Base-by-base conservation (phyloP, 2,797 vertebrate genomes). In the Neomorphus geoffroyi region DNA sequence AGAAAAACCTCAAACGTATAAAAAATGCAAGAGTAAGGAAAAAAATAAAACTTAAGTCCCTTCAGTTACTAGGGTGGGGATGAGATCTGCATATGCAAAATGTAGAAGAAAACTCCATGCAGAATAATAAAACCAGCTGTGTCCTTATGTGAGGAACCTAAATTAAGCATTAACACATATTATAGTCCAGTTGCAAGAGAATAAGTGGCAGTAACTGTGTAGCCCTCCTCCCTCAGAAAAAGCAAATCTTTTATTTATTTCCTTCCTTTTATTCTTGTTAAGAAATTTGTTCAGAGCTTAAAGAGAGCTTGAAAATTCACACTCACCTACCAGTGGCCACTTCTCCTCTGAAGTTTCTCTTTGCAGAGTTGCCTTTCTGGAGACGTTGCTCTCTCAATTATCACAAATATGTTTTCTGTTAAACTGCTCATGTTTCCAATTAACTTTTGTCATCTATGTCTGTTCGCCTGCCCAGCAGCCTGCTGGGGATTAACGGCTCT, bases 391-490 rank as follows among this genome's bases (percentile, higher is more conserved):
- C 96, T 96, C 96, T 97, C 97, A 97, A 97, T 97, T 97, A 98
- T 97, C 97, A 97, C 97, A 97, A 98, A 95, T 91, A 92, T 96
- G 97, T 97, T 98, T 98, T 97, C 96, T 57, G 97, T 98, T 98
- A 98, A 97, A 96, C 97, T 66, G 96, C 96, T 98, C 98, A 98
- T 98, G 98, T 97, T 98, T 98, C 97, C 97, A 98, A 98, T 98
- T 98, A 98, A 97, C 97, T 97, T 97, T 97, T 98, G 98, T 98
- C 97, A 98, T 98, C 97, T 94, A 54, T 96, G 96, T 97, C 97
- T 97, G 96, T 96, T 97, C 48, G 80, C 82, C 97, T 96, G 96
- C 96, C 97, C 97, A 98, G 97, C 96, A 97, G 97, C 97, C 97
- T 98, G 97, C 97, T 97, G 96, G 96, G 98, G 98, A 98, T 98